Percentiles rank a stretch among this genome's conserved stretches.
Conservation (phyloP, 2,888 invertebrate genomes). For the Timema cristinae region DNA sequence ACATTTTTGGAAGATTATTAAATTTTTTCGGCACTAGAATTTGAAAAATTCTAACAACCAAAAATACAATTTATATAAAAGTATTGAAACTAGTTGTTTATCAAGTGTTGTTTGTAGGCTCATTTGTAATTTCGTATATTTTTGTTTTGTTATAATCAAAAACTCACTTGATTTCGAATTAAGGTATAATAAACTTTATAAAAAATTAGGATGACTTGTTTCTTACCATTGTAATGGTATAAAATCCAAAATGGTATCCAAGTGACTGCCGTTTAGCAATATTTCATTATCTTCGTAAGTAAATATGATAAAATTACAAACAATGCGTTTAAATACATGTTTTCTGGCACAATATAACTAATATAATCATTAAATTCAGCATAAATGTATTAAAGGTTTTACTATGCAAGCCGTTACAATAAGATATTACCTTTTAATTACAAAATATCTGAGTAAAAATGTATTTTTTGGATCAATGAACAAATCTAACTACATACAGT, state of each 20-base stretch:
- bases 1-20: no score
- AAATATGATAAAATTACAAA: not conserved
- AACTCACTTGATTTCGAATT: conserved; percentile 4
- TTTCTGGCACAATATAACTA: not conserved
- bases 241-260: conserved; percentile 4
- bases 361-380: not conserved
- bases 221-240: not conserved
- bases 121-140: conserved; percentile 5
- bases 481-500: conserved; percentile 3
- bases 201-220: not conserved
- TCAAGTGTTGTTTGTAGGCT: not conserved
- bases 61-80: no score
- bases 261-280: no score
- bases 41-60: no score
- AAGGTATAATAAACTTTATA: not conserved
- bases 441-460: not conserved
- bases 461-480: not conserved
- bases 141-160: not conserved
- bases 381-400: not conserved
- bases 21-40: no score
- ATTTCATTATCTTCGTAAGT: not conserved
- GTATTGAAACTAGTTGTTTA: no score
- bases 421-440: not conserved
- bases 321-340: not conserved
- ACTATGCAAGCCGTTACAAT: not conserved